Evolutionary conservation across 2,888 invertebrate species (phyloP), one percentile per base, ranked within the genome.

Genomic region (Macaria notata): DNA sequence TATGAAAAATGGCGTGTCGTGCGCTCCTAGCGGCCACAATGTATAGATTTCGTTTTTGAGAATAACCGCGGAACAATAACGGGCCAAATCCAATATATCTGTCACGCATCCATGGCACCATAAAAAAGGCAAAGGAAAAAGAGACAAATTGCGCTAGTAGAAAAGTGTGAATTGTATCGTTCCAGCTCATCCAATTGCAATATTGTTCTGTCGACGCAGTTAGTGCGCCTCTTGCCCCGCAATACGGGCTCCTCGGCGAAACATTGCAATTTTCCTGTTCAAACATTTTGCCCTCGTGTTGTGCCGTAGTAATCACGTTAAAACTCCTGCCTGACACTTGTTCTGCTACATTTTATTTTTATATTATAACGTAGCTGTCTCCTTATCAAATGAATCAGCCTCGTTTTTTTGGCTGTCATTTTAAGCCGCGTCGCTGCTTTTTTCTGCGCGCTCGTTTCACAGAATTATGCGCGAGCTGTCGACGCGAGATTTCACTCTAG

Each of bases 201-300:
- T 76, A 74, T 77, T 73, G 73, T 72, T 71, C 65, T 70, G 65
- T 65, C 71, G 75, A 70, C 70, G 69, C 63, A 69, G 70, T 73
- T 77, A 73, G 70, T 71, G 64, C 65, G 67, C 60, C 69, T 66
- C 70, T 75, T 67, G 69, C 49, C 57, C 65, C 69, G 69, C 71
- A 74, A 81, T 79, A 80, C 66, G 72, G 71, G 65, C 69, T 69
- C 72, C 74, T 71, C 70, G 61, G 62, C 63, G 69, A 73, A 73
- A 75, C 74, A 66, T 69, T 75, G 72, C 78, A 74, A 80, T 80
- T 81, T 80, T 78, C 78, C 74, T 72, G 73, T 75, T 75, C 65
- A 75, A 81, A 76, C 69, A 78, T 78, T 78, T 76, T 72, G 71
- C 70, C 71, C 70, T 74, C 64, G 70, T 71, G 71, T 73, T 78